A percentile compares a stretch with the other conserved stretches of the same genome.
Conservation (phyloP, 1,140 invertebrate genomes). For the Panonychus citri region DNA sequence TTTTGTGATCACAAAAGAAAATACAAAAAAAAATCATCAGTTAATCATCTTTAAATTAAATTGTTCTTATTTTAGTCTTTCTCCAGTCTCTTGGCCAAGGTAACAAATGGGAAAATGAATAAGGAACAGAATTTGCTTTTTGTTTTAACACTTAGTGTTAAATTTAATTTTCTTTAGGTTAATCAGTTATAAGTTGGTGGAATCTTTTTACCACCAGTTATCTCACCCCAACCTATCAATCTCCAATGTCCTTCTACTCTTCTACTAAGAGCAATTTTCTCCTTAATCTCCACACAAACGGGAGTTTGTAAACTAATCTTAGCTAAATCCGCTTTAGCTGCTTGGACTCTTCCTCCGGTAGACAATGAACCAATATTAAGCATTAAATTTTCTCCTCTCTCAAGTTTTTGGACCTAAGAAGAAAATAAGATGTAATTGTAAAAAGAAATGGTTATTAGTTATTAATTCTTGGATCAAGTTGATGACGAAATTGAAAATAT, state of each 20-base stretch:
- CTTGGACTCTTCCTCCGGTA: slow-evolving; percentile 83
- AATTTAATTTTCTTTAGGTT: too few relatives aligned
- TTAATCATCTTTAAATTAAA: too few relatives aligned
- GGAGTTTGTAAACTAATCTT: slow-evolving; percentile 92
- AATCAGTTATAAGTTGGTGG: background rate
- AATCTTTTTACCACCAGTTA: background rate
- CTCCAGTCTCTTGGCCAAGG: too few relatives aligned
- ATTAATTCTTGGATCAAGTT: too few relatives aligned
- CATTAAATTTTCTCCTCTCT: slow-evolving; percentile 70
- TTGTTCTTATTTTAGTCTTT: too few relatives aligned
- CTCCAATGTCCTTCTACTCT: slow-evolving; percentile 97
- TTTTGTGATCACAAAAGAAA: too few relatives aligned
- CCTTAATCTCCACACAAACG: slow-evolving; percentile 92
- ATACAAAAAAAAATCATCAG: too few relatives aligned
- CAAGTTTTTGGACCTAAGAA: slow-evolving; percentile 52
- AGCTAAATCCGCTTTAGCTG: slow-evolving; percentile 88
- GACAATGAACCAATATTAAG: slow-evolving; percentile 98
- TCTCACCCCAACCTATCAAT: slow-evolving; percentile 1
- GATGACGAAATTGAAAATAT: too few relatives aligned
- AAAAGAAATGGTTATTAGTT: background rate
- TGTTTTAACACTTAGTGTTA: too few relatives aligned
- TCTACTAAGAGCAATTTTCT: slow-evolving; percentile 92
- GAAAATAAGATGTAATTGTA: slow-evolving; percentile 3
- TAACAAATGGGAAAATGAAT: too few relatives aligned
- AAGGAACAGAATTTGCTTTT: too few relatives aligned